Conservation (phyloP, 2,113 vertebrate species). For the Rafetus swinhoei region DNA sequence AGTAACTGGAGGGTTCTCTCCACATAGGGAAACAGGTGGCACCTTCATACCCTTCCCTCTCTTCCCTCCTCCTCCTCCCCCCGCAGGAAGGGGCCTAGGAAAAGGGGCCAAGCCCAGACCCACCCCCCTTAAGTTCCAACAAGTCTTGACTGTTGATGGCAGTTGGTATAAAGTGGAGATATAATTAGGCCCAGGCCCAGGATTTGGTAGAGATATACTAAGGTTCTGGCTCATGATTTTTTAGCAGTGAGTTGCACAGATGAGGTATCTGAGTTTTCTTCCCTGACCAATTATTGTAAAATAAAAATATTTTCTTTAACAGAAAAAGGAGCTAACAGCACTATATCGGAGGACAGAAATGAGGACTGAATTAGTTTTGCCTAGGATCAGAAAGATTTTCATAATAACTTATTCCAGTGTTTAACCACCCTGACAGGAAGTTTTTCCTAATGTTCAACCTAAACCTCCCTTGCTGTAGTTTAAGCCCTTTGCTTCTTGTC, state of each 20-base stretch:
- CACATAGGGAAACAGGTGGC: neutral
- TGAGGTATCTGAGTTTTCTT: neutral
- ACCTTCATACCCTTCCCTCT: neutral
- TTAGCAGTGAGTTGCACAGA: neutral
- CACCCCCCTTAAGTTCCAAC: neutral
- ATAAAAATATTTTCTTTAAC: neutral
- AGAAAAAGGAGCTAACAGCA: neutral
- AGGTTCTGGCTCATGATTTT: neutral
- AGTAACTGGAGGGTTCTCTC: neutral
- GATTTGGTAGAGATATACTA: neutral
- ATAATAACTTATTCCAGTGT: neutral
- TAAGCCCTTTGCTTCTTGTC: no score
- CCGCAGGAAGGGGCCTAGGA: neutral
- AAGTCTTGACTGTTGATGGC: neutral
- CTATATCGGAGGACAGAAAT: fast-evolving
- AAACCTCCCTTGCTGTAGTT: no score
- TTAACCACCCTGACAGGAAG: no score
- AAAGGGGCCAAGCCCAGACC: neutral
- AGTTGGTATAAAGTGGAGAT: neutral
- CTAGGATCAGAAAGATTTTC: neutral
- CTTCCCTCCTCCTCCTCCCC: no score
- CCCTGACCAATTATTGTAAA: neutral
- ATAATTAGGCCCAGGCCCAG: neutral
- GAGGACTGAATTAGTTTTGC: neutral
- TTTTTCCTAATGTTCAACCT: no score